Percentiles rank a stretch among this genome's conserved stretches.
These are phyloP conservation scores for Yponomeuta evonymella DNA, from an alignment of 2,888 invertebrate species.

Conservation along the genomic window DNA sequence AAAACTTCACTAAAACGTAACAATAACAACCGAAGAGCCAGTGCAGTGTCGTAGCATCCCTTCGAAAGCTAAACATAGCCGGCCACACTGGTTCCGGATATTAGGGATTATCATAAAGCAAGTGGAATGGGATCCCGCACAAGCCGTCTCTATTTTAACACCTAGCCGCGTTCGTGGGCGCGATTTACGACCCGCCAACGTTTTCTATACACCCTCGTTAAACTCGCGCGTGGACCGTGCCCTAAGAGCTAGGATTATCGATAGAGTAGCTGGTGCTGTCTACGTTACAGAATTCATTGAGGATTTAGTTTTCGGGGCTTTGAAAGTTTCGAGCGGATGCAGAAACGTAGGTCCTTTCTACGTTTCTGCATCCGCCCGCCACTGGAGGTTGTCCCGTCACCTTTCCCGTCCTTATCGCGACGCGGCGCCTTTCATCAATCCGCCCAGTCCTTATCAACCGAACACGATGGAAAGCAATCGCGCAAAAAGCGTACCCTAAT, in stretches of 20 bases:
- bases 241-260: constrained; percentile 38
- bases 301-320: not conserved
- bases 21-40: constrained; percentile 17
- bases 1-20: not conserved
- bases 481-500: constrained; percentile 24
- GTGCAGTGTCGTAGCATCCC: constrained; percentile 35
- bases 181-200: constrained; percentile 53
- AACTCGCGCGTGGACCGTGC: constrained; percentile 35
- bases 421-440: constrained; percentile 32
- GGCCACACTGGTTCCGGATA: constrained; percentile 61
- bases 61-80: constrained; percentile 50
- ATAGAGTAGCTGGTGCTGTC: constrained; percentile 16
- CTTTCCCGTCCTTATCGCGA: constrained; percentile 46
- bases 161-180: constrained; percentile 56
- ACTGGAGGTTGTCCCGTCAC: constrained; percentile 52
- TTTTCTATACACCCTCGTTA: constrained; percentile 16
- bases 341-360: constrained; percentile 36
- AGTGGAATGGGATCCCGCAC: constrained; percentile 69
- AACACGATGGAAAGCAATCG: constrained; percentile 7
- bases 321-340: constrained; percentile 28
- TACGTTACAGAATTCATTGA: not conserved
- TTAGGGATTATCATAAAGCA: constrained; percentile 74
- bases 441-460: constrained; percentile 7
- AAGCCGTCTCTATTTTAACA: constrained; percentile 73
- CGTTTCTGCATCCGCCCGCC: constrained; percentile 33